Percentiles rank a stretch among this genome's conserved stretches.
phyloP scores from a whole-genome alignment of 1,140 invertebrate species.

The Periplaneta americana region DNA sequence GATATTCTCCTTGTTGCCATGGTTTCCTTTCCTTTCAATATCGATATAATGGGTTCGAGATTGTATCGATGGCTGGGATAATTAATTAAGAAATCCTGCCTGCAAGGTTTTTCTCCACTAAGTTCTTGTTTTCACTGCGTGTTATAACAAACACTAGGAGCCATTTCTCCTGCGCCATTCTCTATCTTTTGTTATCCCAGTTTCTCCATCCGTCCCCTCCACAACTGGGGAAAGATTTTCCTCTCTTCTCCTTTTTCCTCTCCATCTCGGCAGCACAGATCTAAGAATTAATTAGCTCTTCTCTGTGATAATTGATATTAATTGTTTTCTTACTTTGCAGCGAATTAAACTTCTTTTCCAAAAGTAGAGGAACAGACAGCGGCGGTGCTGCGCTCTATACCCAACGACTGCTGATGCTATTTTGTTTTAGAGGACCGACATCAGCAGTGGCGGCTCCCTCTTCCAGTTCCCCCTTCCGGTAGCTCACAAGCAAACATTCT shows the following conservation, averaged over 20 bases:
- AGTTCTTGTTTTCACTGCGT: no score
- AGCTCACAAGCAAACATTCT: no score
- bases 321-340: slow-evolving; percentile 12
- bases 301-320: slow-evolving; percentile 9
- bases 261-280: neutral
- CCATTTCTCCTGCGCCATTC: neutral
- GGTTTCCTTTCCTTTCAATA: no score
- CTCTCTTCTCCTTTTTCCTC: neutral
- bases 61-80: no score
- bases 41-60: no score
- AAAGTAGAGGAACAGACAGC: neutral
- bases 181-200: neutral
- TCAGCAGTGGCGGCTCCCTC: neutral
- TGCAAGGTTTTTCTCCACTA: no score
- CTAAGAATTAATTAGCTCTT: slow-evolving; percentile 7
- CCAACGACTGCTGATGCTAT: neutral
- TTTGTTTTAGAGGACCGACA: no score
- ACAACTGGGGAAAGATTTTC: neutral
- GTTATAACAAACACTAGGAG: no score
- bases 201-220: neutral
- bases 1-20: no score
- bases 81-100: no score
- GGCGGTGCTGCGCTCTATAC: neutral
- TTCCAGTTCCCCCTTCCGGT: no score
- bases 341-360: neutral